Evolutionary conservation across 2,113 vertebrate species (phyloP), one percentile per base, ranked within the genome.

Genomic region (Carassius carassius): DNA sequence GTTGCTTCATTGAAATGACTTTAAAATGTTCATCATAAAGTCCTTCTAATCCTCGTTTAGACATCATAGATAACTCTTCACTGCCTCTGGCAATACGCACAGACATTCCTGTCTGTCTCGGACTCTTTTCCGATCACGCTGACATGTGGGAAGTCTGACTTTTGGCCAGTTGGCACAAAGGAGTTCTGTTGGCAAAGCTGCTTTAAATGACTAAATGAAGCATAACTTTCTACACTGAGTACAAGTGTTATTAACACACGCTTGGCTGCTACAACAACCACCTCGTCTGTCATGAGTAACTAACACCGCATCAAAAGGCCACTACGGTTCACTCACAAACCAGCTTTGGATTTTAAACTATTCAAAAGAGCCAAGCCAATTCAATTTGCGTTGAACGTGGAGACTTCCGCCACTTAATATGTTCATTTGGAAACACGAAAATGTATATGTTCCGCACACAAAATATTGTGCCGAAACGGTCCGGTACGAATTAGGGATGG

Each of bases 51-150:
- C 35, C 35, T 51, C 8, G 2, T n/a, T 74, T 17, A 49, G 17
- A 7, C 49, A 82, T 41, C 32, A 83, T 21, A 62, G 37, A 76
- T 29, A 49, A 35, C 72, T 44, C 49, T 32, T 4, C 23, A 74
- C n/a, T 23, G 23, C 76, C 84, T 85, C 41, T 80, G 72, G 80
- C 80, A 83, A 19, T 9, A 54, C 8, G 41, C 41, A 41, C 74
- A 67, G 83, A 84, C 83, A 84, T 84, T 84, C 82, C 82, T 47
- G 58, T 77, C 32, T 49, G 70, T 75, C 69, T 83, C 54, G 3
- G 25, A 41, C 23, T 65, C 37, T 16, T 65, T 62, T 76, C 58
- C 72, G 23, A 47, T 63, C 72, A 23, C 21, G 12, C 51, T 62
- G 35, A 62, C 82, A 47, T 60, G 56, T 47, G 19, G 51, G 76